Evolutionary conservation across 2,113 vertebrate genomes (phyloP).

Genomic region (Cyrtonyx montezumae): DNA sequence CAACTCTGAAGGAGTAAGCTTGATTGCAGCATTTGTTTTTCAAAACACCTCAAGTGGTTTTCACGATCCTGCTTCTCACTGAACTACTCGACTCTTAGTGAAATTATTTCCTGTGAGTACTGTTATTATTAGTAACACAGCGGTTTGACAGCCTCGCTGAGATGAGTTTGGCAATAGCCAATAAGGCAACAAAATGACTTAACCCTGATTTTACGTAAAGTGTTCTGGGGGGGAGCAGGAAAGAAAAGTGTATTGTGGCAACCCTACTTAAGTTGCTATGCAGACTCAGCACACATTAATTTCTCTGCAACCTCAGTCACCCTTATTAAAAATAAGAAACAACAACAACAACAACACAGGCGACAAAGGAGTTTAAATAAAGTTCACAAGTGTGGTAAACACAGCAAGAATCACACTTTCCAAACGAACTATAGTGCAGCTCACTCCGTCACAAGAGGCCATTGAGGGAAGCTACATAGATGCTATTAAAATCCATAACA

Average conservation of each 20-base stretch:
- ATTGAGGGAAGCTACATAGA: conserved; percentile 84
- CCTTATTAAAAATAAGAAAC: conserved; percentile 85
- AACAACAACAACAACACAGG: conserved; percentile 80
- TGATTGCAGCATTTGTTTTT: background rate
- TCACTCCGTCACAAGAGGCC: conserved; percentile 84
- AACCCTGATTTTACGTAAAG: conserved; percentile 31
- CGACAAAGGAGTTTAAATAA: conserved; percentile 85
- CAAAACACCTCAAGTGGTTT: background rate
- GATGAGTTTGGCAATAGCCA: conserved; percentile 1
- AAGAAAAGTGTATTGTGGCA: conserved; percentile 87
- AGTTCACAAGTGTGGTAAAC: conserved; percentile 87
- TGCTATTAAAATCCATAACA: conserved; percentile 83
- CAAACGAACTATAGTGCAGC: conserved; percentile 84
- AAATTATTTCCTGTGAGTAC: conserved; percentile 47
- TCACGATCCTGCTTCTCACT: background rate
- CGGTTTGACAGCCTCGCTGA: background rate
- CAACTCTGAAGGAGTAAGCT: background rate
- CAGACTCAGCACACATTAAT: conserved; percentile 94
- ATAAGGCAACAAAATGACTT: background rate
- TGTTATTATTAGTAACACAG: conserved; percentile 40
- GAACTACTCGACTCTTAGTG: background rate
- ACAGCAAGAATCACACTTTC: conserved; percentile 89
- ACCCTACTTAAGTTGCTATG: conserved; percentile 89
- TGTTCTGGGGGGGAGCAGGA: background rate
- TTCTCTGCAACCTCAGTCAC: conserved; percentile 90